Conservation (phyloP, 2,888 invertebrate species). For the Megalurothrips usitatus region DNA sequence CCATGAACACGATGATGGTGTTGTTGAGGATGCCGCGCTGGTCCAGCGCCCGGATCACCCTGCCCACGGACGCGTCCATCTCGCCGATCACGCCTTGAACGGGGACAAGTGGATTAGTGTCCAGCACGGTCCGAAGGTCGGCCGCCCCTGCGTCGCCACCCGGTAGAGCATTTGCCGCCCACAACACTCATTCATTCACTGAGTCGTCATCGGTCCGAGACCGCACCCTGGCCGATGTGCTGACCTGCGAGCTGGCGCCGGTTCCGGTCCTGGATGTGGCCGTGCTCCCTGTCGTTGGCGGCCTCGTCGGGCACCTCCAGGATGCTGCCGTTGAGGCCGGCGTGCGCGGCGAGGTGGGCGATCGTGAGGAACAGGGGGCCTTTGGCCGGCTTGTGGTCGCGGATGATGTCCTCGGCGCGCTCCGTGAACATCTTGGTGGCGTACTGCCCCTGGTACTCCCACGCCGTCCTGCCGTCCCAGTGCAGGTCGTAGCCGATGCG, state of each 20-base stretch:
- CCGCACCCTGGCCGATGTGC: neutral
- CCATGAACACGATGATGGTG: constrained; percentile 58
- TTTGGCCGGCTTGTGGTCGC: constrained; percentile 44
- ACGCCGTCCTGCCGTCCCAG: constrained; percentile 42
- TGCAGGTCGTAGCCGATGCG: constrained; percentile 45
- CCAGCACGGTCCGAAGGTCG: too few relatives aligned
- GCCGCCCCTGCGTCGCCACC: too few relatives aligned
- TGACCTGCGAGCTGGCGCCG: neutral
- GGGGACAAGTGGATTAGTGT: too few relatives aligned
- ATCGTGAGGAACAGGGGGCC: constrained; percentile 73
- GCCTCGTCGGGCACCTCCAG: constrained; percentile 67
- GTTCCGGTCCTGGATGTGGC: constrained; percentile 56
- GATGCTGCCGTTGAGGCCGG: constrained; percentile 63
- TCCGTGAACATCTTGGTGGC: constrained; percentile 48
- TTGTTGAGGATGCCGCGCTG: constrained; percentile 53
- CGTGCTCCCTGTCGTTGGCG: constrained; percentile 53
- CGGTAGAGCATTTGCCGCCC: too few relatives aligned
- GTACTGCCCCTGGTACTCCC: constrained; percentile 44
- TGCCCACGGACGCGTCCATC: constrained; percentile 55
- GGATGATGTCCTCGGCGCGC: constrained; percentile 46
- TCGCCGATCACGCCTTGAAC: neutral
- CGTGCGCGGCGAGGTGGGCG: constrained; percentile 74
- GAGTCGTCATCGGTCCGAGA: too few relatives aligned
- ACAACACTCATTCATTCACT: too few relatives aligned
- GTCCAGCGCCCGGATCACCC: constrained; percentile 52